Base-by-base conservation (phyloP, 2,888 invertebrate genomes). In the Nezara viridula region DNA sequence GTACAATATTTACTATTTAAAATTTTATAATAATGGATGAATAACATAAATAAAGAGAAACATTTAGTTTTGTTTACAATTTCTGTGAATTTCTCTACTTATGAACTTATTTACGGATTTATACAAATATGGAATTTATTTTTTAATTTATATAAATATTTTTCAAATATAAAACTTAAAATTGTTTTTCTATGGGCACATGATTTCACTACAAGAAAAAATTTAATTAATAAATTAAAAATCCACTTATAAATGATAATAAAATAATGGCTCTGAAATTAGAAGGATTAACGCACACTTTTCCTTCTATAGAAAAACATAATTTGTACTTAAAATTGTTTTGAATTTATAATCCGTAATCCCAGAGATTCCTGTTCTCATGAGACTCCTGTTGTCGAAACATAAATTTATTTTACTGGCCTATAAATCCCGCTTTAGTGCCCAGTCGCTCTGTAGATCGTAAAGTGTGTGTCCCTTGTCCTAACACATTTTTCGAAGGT, bases 391-490 rank as follows among this genome's bases (percentile, higher is more conserved):
- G 86, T 86, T 86, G 86, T 86, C 60, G 86, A 55, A 55, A 55
- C 40, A 86, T 86, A 86, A 86, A 86, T 86, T 86, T 55, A 55
- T 86, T 86, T 86, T 86, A 86, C 86, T 24, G 55, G 40, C 10
- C 55, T n/a, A 86, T 86, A 86, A 86, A 86, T 86, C 86, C 86
- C 86, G 37, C n/a, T 60, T 86, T 86, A 86, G 40, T 40, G 40
- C 86, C 40, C 40, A 55, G 86, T 55, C 44, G 81, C 44, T 81
- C 44, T 81, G 81, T 81, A 44, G 81, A 81, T 81, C 81, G 81
- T 81, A 81, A 81, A 81, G 24, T 81, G 81, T 81, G 44, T 4
- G 81, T 81, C 44, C 40, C 21, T 77, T 81, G 40, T 77, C 44
- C 81, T 81, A 81, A 81, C 81, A 81, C 81, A 81, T 81, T 81